Conservation (phyloP, 2,888 invertebrate genomes). For the Synergus gifuensis region DNA sequence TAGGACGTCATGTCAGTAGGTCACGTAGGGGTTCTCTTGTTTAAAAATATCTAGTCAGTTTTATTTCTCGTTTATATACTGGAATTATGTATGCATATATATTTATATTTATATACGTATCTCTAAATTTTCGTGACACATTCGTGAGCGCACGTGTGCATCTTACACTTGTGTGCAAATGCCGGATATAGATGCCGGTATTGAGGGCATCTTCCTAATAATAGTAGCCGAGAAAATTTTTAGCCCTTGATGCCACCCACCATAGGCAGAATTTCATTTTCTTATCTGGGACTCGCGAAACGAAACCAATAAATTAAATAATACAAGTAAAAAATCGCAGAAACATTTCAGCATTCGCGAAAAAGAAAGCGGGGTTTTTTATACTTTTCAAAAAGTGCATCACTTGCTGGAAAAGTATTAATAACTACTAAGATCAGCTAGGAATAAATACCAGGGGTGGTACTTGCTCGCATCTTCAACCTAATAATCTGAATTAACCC, state of each 20-base stretch:
- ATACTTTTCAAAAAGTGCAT: background rate
- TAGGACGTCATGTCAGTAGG: constrained; percentile 11
- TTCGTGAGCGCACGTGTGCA: constrained; percentile 49
- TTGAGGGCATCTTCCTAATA: constrained; percentile 77
- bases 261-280: constrained; percentile 58
- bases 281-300: constrained; percentile 61
- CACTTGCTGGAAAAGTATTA: constrained; percentile 37
- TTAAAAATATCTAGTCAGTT: constrained; percentile 26
- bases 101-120: background rate
- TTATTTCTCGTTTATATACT: constrained; percentile 6
- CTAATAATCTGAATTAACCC: constrained; percentile 41
- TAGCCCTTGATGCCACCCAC: constrained; percentile 75
- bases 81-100: constrained; percentile 18
- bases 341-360: constrained; percentile 2
- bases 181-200: constrained; percentile 74
- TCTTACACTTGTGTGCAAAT: constrained; percentile 62
- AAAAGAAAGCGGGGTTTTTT: background rate
- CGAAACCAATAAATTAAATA: background rate
- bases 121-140: constrained; percentile 12
- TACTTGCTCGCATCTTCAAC: constrained; percentile 35
- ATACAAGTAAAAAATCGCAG: constrained; percentile 24
- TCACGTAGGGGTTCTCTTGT: background rate
- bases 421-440: constrained; percentile 35
- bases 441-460: constrained; percentile 34
- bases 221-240: constrained; percentile 76